Percentiles rank a stretch among this genome's conserved stretches.
Evolutionary conservation across 2,888 invertebrate species (phyloP).

Genomic region (Lasioglossum figueresi): DNA sequence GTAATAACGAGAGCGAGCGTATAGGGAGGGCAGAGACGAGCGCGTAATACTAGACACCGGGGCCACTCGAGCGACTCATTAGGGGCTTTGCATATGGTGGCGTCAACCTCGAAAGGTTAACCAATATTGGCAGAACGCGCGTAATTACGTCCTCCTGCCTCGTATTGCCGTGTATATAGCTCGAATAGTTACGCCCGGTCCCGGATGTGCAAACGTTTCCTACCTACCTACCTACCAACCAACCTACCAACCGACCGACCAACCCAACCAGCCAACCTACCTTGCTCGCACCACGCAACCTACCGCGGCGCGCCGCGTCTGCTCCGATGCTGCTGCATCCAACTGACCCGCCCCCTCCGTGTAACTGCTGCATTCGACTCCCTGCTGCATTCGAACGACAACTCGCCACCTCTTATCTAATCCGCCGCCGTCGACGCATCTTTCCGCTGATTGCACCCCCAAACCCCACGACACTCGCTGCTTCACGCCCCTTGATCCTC

Average conservation of each 20-base stretch:
- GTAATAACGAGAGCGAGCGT: conserved; percentile 64
- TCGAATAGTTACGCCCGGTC: conserved; percentile 76
- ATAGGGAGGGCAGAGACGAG: conserved; percentile 58
- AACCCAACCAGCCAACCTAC: conserved; percentile 62
- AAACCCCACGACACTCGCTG: not conserved
- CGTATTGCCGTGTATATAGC: conserved; percentile 70
- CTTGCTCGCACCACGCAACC: conserved; percentile 59
- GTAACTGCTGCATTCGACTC: conserved; percentile 16
- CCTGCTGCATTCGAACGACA: conserved; percentile 25
- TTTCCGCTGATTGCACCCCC: not conserved
- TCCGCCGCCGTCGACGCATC: conserved; percentile 25
- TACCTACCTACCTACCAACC: conserved; percentile 65
- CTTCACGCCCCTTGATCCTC: not conserved
- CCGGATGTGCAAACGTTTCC: conserved; percentile 78
- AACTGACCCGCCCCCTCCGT: conserved; percentile 62
- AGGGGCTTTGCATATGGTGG: conserved; percentile 83
- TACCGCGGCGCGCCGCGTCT: conserved; percentile 55
- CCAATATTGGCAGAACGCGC: conserved; percentile 84
- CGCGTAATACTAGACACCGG: conserved; percentile 75
- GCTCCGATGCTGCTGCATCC: conserved; percentile 55
- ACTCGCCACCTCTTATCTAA: conserved; percentile 58
- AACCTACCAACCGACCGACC: conserved; percentile 59
- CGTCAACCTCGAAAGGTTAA: conserved; percentile 84
- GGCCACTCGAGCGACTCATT: conserved; percentile 83
- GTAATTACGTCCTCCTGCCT: conserved; percentile 81